Conservation (phyloP, 2,888 invertebrate species). For the Dendrolimus houi region DNA sequence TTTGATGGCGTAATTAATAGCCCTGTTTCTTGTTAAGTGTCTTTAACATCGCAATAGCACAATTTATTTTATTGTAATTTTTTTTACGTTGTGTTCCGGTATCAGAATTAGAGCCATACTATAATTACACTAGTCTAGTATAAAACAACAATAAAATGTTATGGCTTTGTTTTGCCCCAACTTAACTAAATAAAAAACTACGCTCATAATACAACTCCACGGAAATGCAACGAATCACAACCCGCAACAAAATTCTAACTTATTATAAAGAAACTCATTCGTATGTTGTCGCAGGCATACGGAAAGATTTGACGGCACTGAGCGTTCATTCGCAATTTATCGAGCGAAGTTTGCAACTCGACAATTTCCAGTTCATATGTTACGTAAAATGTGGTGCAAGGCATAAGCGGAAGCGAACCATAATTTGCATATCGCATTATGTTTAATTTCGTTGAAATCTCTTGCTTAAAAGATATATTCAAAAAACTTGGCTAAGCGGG, state of each 20-base stretch:
- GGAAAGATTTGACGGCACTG: constrained; percentile 5
- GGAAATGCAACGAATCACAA: no score
- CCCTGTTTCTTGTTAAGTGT: constrained; percentile 6
- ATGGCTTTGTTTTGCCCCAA: no score
- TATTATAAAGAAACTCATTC: not conserved
- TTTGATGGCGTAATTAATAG: constrained; percentile 19
- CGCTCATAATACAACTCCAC: no score
- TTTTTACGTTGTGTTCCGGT: no score
- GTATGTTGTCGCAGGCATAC: not conserved
- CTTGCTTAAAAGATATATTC: no score
- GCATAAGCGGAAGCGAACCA: not conserved
- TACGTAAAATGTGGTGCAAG: not conserved
- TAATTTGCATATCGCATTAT: not conserved
- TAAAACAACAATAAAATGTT: no score
- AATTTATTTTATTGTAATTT: no score
- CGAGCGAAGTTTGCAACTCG: constrained; percentile 30
- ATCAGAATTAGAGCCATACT: no score
- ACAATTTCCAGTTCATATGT: constrained; percentile 24
- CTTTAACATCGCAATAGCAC: not conserved
- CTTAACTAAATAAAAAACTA: no score
- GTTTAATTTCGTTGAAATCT: no score
- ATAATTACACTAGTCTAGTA: no score
- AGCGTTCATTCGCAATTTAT: constrained; percentile 25
- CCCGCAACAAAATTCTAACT: not conserved
- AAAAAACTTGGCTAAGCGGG: no score